These are phyloP conservation scores for Campaea margaritaria DNA, from an alignment of 2,888 invertebrate species.

Conservation along the genomic window DNA sequence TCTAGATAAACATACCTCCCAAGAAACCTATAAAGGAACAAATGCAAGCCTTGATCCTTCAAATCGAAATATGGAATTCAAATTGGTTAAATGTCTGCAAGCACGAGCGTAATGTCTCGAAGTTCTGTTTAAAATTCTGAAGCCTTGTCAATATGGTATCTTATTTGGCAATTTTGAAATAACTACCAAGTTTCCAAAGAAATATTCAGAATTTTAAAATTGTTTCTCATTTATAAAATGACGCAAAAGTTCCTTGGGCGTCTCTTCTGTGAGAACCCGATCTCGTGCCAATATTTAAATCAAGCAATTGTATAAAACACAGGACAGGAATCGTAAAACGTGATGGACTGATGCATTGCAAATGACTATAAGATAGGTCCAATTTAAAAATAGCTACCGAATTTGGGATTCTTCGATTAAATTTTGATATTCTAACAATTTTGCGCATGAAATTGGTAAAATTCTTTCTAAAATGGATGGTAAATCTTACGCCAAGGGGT, in stretches of 20 bases:
- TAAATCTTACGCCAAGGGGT: constrained; percentile 20
- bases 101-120: constrained; percentile 17
- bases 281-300: constrained; percentile 20
- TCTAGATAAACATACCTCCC: neutral
- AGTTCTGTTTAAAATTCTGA: constrained; percentile 3
- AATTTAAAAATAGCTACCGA: constrained; percentile 33
- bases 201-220: constrained; percentile 10
- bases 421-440: constrained; percentile 11
- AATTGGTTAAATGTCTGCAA: constrained; percentile 1
- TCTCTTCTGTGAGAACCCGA: constrained; percentile 16
- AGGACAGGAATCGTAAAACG: neutral
- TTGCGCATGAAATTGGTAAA: constrained; percentile 7
- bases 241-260: constrained; percentile 3
- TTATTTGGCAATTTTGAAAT: constrained; percentile 8
- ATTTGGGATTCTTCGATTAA: constrained; percentile 15
- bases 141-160: constrained; percentile 3
- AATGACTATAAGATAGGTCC: constrained; percentile 8
- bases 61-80: neutral
- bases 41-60: neutral
- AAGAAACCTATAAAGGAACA: neutral
- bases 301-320: neutral
- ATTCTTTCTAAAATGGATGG: constrained; percentile 17
- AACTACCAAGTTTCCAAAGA: constrained; percentile 2
- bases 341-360: constrained; percentile 10
- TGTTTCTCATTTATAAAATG: constrained; percentile 1